These are phyloP conservation scores for Carpatolechia fugitivella DNA, from an alignment of 2,888 invertebrate genomes.

Conservation along the genomic window DNA sequence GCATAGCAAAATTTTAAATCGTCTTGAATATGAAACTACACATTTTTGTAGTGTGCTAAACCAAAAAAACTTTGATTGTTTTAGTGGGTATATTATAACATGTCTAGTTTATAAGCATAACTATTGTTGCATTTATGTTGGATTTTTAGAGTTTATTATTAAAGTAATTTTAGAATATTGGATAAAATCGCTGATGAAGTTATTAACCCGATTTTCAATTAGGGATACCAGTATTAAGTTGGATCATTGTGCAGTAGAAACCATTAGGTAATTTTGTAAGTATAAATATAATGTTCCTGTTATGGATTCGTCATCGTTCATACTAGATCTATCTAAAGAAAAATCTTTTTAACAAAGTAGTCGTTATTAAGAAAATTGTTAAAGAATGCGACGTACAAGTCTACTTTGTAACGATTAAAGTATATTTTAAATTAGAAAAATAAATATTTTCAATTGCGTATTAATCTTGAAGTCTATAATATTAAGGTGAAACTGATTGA, in stretches of 20 bases:
- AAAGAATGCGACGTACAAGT: too few species aligned
- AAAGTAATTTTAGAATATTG: slow-evolving; percentile 8
- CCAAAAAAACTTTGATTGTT: slow-evolving; percentile 12
- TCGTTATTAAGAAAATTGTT: not conserved
- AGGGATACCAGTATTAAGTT: not conserved
- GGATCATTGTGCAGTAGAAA: slow-evolving; percentile 26
- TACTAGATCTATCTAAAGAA: slow-evolving; percentile 20
- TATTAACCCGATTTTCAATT: not conserved
- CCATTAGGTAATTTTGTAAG: slow-evolving; percentile 29
- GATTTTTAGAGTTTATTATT: slow-evolving; percentile 24
- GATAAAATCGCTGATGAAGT: not conserved
- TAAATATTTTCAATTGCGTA: slow-evolving; percentile 39
- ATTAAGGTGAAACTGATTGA: slow-evolving; percentile 18
- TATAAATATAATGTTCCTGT: slow-evolving; percentile 54
- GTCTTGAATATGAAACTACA: not conserved
- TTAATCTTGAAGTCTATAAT: slow-evolving; percentile 25
- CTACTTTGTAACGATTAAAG: not conserved
- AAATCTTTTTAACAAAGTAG: not conserved
- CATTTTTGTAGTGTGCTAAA: not conserved
- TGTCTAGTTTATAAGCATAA: slow-evolving; percentile 14
- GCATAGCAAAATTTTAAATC: not conserved
- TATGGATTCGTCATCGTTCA: slow-evolving; percentile 60
- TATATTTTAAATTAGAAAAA: slow-evolving; percentile 2
- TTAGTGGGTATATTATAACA: slow-evolving; percentile 4
- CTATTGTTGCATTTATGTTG: slow-evolving; percentile 30